Evolutionary conservation across 2,113 vertebrate species (phyloP).

Genomic region (Baryphthengus martii): DNA sequence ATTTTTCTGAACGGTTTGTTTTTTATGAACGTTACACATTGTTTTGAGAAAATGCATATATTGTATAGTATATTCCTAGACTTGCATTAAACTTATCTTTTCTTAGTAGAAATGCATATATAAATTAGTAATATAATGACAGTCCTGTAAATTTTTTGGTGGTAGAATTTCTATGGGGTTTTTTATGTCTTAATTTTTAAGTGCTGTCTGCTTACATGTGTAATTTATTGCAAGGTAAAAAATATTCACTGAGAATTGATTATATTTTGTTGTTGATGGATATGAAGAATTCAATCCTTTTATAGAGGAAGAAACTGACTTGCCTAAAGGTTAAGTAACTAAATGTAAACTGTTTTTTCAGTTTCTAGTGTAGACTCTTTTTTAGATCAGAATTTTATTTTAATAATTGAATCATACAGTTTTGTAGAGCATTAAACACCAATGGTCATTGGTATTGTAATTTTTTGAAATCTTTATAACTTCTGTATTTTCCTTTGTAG

Average conservation of each 20-base stretch:
- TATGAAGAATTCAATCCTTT: neutral
- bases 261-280: neutral
- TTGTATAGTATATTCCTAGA: neutral
- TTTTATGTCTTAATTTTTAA: neutral
- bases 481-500: slow-evolving; percentile 75
- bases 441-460: neutral
- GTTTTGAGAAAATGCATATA: neutral
- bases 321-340: neutral
- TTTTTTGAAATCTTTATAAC: neutral
- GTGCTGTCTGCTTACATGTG: neutral
- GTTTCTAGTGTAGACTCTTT: neutral
- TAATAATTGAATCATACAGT: neutral
- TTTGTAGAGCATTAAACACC: neutral
- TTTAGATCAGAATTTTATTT: neutral
- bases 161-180: neutral
- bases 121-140: neutral
- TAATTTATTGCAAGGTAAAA: neutral
- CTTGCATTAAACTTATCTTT: neutral
- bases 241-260: neutral
- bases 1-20: neutral
- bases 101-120: neutral
- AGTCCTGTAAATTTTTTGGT: neutral
- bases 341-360: neutral
- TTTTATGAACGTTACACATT: neutral
- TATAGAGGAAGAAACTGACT: neutral